Evolutionary conservation across 2,113 vertebrate species (phyloP).

Genomic region (Halichoeres trimaculatus): DNA sequence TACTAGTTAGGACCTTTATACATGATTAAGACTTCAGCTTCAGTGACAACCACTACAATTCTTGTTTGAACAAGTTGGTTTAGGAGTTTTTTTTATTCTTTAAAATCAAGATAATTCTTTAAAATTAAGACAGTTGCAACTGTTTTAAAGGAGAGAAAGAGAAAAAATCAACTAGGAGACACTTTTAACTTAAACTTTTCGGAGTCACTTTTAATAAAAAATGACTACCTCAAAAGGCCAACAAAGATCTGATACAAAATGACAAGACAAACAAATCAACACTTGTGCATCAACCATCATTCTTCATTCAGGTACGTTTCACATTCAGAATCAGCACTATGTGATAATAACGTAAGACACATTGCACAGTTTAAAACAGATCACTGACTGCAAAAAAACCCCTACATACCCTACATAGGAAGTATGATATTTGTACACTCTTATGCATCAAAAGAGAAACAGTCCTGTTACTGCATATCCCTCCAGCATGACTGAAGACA

Average conservation of each 20-base stretch:
- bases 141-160: too few relatives aligned
- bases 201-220: slow-evolving; percentile 45
- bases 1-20: too few relatives aligned
- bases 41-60: too few relatives aligned
- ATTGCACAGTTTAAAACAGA: slow-evolving; percentile 30
- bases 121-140: too few relatives aligned
- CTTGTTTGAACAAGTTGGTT: too few relatives aligned
- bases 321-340: slow-evolving; percentile 23
- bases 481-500: slow-evolving; percentile 27
- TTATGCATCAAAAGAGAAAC: background rate
- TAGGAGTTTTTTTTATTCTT: too few relatives aligned
- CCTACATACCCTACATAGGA: background rate
- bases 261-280: slow-evolving; percentile 15
- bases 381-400: background rate
- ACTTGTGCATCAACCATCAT: slow-evolving; percentile 29
- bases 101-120: too few relatives aligned
- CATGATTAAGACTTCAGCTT: too few relatives aligned
- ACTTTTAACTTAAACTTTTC: background rate
- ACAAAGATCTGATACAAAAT: slow-evolving; percentile 29
- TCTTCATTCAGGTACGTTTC: slow-evolving; percentile 13
- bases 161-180: too few relatives aligned
- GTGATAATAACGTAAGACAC: slow-evolving; percentile 13
- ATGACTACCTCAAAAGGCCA: background rate
- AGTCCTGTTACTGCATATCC: background rate
- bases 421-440: background rate